phyloP scores from a whole-genome alignment of 2,797 vertebrate species.

The Perodicticus potto region DNA sequence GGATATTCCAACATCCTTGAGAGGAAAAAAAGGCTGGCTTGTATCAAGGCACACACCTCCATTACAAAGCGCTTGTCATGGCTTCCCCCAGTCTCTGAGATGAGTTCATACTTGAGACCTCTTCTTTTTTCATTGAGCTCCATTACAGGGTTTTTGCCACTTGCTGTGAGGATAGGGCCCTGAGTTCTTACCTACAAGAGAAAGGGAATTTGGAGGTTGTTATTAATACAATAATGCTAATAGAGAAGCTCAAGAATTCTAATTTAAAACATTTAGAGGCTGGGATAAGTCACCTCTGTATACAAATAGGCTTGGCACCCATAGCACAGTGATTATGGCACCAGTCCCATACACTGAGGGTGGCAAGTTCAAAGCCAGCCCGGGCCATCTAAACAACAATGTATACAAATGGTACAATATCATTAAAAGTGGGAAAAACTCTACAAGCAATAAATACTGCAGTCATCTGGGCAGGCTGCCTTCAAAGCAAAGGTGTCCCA shows the following conservation, averaged over 20 bases:
- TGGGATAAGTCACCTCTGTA: not conserved
- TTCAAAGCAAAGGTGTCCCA: not conserved
- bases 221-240: constrained; percentile 41
- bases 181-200: constrained; percentile 96
- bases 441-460: not conserved
- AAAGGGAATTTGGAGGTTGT: constrained; percentile 16
- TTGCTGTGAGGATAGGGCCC: constrained; percentile 99
- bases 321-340: too few relatives aligned
- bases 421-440: constrained; percentile 17
- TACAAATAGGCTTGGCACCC: not conserved
- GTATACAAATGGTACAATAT: not conserved
- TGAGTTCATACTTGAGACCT: constrained; percentile 98
- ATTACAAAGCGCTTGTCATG: constrained; percentile 99
- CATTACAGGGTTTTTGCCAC: constrained; percentile 99
- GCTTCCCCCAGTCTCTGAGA: constrained; percentile 98
- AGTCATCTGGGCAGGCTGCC: not conserved
- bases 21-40: not conserved
- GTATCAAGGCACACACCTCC: constrained; percentile 91
- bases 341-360: too few relatives aligned
- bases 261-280: constrained; percentile 25
- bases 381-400: not conserved
- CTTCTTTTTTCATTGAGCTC: constrained; percentile 99
- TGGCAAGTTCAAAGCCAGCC: too few relatives aligned
- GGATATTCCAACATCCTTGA: not conserved
- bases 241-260: constrained; percentile 43